These are phyloP conservation scores for Phoenoteleia sp. DNA, from an alignment of 2,888 invertebrate species.

Conservation along the genomic window DNA sequence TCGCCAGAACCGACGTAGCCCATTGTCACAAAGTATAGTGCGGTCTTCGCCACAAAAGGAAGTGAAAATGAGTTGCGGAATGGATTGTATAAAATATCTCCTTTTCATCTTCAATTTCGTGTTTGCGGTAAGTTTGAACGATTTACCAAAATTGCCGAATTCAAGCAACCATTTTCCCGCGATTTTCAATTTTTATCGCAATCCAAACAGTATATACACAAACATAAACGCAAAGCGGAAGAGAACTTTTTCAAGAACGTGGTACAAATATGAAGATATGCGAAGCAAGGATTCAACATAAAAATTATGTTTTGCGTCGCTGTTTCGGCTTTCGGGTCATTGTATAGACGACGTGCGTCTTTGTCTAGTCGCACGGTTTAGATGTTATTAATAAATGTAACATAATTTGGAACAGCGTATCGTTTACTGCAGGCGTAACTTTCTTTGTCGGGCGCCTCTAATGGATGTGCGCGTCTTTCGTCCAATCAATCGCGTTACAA, in stretches of 20 bases:
- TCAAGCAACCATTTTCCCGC: no score
- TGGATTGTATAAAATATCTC: conserved; percentile 93
- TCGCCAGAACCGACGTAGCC: background rate
- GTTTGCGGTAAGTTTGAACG: conserved; percentile 93
- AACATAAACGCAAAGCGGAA: no score
- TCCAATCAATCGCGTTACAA: background rate
- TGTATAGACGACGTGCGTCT: no score
- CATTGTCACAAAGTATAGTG: background rate
- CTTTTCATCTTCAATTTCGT: conserved; percentile 93
- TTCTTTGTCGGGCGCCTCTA: conserved; percentile 13
- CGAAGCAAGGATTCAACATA: background rate
- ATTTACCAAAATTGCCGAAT: background rate
- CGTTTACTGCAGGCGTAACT: background rate
- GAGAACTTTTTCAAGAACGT: no score
- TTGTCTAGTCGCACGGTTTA: background rate
- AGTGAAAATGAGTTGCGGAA: conserved; percentile 88
- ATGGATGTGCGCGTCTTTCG: conserved; percentile 10
- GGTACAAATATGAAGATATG: background rate
- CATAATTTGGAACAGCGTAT: conserved; percentile 7
- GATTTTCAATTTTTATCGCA: background rate
- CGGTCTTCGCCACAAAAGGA: no score
- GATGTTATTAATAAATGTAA: conserved; percentile 38
- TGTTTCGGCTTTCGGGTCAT: no score
- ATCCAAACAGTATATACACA: background rate
- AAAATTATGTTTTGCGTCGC: background rate